These are phyloP conservation scores for Apoda limacodes DNA, from an alignment of 2,888 invertebrate species.

Conservation along the genomic window DNA sequence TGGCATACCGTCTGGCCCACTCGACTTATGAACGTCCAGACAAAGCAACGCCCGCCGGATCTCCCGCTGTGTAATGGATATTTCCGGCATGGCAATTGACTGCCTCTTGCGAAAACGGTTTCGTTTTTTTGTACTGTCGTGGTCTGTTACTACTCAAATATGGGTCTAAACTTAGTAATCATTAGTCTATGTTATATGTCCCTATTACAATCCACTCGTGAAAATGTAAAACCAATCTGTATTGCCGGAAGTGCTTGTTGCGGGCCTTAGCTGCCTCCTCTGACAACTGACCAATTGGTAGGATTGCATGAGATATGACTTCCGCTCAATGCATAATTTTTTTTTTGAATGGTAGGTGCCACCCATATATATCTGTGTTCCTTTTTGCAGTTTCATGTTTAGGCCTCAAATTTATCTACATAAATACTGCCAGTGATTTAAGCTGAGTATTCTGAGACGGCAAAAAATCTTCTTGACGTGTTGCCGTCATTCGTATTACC, in stretches of 20 bases:
- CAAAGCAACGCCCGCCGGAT: too few relatives aligned
- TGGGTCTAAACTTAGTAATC: too few relatives aligned
- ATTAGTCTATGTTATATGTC: slow-evolving; percentile 16
- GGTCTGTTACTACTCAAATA: too few relatives aligned
- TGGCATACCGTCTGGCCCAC: too few relatives aligned
- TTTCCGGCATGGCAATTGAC: too few relatives aligned
- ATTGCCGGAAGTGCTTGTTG: slow-evolving; percentile 24
- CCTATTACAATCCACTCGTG: slow-evolving; percentile 14
- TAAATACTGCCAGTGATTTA: slow-evolving; percentile 26
- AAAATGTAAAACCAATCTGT: slow-evolving; percentile 23
- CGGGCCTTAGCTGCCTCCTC: slow-evolving; percentile 18
- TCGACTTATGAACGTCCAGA: too few relatives aligned
- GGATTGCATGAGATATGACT: slow-evolving; percentile 22
- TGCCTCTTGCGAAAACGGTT: too few relatives aligned
- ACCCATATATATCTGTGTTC: slow-evolving; percentile 26
- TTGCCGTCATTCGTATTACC: slow-evolving; percentile 24
- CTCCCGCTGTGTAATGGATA: too few relatives aligned
- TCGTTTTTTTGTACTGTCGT: too few relatives aligned
- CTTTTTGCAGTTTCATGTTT: slow-evolving; percentile 21
- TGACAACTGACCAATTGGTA: slow-evolving; percentile 27
- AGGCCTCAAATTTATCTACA: slow-evolving; percentile 17
- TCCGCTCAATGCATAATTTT: slow-evolving; percentile 25
- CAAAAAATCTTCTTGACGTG: slow-evolving; percentile 28
- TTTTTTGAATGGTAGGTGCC: slow-evolving; percentile 28
- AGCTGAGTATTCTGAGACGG: slow-evolving; percentile 23